Evolutionary conservation across 1,140 invertebrate species (phyloP).

Genomic region (Heliconius himera): DNA sequence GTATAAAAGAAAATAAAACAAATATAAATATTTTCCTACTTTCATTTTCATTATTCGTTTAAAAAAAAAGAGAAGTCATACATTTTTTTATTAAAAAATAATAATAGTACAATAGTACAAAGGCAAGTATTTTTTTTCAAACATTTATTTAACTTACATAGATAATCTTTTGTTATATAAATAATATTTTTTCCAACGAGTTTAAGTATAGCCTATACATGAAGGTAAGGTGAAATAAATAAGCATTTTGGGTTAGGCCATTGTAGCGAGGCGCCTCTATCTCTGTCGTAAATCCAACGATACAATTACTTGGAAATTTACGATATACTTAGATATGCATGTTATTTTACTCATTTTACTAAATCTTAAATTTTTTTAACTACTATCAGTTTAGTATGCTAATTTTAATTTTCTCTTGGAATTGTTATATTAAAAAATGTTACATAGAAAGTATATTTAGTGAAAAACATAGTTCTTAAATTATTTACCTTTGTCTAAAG

Average conservation of each 20-base stretch:
- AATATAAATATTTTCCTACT: background rate
- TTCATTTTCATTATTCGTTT: too few species aligned
- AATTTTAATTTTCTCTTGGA: too few species aligned
- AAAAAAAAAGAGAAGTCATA: too few species aligned
- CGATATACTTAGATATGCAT: conserved; percentile 21
- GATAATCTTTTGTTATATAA: background rate
- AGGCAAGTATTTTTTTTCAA: too few species aligned
- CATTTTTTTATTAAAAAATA: too few species aligned
- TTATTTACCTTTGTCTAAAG: too few species aligned
- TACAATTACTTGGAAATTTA: conserved; percentile 35
- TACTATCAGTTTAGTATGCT: too few species aligned
- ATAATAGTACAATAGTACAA: too few species aligned
- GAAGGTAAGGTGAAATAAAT: conserved; percentile 40
- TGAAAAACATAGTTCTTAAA: too few species aligned
- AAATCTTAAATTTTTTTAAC: background rate
- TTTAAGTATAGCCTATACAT: background rate
- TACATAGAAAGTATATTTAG: too few species aligned
- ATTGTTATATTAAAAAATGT: too few species aligned
- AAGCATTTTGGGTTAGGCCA: conserved; percentile 53
- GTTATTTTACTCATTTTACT: background rate
- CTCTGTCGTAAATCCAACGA: conserved; percentile 38
- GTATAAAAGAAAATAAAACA: background rate
- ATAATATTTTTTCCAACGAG: background rate
- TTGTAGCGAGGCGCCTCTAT: conserved; percentile 33
- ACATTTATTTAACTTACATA: too few species aligned